Conservation (phyloP, 2,797 vertebrate species). For the Myotis vivesi region DNA sequence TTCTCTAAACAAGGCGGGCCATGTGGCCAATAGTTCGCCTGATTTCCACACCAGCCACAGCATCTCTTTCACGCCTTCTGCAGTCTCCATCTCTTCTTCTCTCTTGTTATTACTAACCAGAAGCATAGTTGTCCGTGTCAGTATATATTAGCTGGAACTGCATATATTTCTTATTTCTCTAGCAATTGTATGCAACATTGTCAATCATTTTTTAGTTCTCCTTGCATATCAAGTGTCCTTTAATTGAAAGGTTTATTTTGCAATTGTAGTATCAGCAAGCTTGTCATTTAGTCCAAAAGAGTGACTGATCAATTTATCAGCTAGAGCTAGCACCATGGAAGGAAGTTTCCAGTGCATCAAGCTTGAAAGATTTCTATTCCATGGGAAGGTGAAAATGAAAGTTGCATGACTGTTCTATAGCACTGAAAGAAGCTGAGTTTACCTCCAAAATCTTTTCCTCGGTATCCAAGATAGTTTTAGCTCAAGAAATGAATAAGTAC, state of each 20-base stretch:
- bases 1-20: background rate
- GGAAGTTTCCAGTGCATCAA: background rate
- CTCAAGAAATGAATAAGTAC: background rate
- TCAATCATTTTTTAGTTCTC: slow-evolving; percentile 16
- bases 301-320: background rate
- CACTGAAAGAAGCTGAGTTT: background rate
- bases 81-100: background rate
- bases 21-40: background rate
- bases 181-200: background rate
- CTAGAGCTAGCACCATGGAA: background rate
- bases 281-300: slow-evolving; percentile 4
- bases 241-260: slow-evolving; percentile 24
- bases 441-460: background rate
- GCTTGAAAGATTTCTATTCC: background rate
- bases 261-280: background rate
- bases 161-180: background rate
- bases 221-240: slow-evolving; percentile 1
- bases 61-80: background rate
- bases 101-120: background rate
- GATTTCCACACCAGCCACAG: background rate
- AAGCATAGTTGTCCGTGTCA: background rate
- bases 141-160: background rate
- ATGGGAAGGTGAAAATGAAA: background rate
- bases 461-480: background rate
- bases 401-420: background rate